These are phyloP conservation scores for Rhineura floridana DNA, from an alignment of 2,113 vertebrate species.

Conservation along the genomic window DNA sequence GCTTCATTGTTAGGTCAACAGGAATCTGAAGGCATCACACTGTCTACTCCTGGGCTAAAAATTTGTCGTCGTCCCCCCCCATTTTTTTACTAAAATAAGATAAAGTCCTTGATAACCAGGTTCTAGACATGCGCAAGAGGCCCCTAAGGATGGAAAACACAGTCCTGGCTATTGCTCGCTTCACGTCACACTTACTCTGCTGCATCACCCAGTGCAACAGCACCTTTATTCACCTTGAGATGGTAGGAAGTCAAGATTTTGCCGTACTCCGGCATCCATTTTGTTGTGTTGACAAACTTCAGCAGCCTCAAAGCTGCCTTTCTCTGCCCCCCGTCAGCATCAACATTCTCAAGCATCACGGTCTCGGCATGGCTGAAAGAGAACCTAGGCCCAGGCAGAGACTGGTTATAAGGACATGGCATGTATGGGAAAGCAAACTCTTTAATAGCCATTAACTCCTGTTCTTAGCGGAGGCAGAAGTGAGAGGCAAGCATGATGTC, in stretches of 20 bases:
- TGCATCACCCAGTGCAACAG: too few species aligned
- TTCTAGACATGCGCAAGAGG: neutral
- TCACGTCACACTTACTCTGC: neutral
- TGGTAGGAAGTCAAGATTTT: slow-evolving; percentile 29
- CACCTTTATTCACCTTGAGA: slow-evolving; percentile 28
- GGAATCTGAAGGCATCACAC: neutral
- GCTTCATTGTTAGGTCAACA: neutral
- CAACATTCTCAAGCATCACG: neutral
- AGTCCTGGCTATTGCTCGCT: neutral
- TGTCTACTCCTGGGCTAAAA: neutral
- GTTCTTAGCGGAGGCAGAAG: neutral
- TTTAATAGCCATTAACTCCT: neutral
- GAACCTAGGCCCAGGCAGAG: neutral
- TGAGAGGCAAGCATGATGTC: neutral
- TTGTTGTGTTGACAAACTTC: slow-evolving; percentile 11
- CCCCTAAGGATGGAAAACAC: too few species aligned
- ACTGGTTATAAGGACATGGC: neutral
- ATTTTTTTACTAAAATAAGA: neutral
- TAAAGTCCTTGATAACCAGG: neutral
- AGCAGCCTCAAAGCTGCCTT: slow-evolving; percentile 4
- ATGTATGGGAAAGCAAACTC: neutral
- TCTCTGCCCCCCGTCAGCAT: slow-evolving; percentile 1
- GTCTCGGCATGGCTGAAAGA: slow-evolving; percentile 1
- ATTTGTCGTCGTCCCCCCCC: neutral
- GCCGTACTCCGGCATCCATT: slow-evolving; percentile 9